These are phyloP conservation scores for Lagodon rhomboides DNA, from an alignment of 2,797 vertebrate genomes.

Conservation along the genomic window DNA sequence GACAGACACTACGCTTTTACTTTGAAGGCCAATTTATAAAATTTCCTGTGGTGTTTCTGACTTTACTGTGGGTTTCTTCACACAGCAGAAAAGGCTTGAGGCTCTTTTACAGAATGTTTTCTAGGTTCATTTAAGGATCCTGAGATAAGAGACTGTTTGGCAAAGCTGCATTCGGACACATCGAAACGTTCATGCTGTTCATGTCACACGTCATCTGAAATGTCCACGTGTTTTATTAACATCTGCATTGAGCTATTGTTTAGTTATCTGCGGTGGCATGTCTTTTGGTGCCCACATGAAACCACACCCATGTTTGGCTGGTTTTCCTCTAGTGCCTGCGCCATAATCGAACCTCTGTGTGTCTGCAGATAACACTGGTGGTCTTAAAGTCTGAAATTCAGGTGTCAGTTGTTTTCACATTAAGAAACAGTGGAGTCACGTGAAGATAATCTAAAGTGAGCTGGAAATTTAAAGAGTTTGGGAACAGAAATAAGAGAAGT, in stretches of 20 bases:
- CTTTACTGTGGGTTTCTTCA: background rate
- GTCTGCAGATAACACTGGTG: background rate
- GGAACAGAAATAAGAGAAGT: background rate
- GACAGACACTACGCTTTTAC: background rate
- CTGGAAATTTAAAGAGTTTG: background rate
- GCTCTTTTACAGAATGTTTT: background rate
- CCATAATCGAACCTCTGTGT: background rate
- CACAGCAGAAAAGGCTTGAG: background rate
- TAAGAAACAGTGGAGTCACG: background rate
- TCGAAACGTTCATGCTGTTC: background rate
- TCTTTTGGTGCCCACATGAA: conserved; percentile 38
- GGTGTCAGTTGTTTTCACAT: background rate
- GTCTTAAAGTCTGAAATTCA: background rate
- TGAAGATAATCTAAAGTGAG: background rate
- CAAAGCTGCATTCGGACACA: background rate
- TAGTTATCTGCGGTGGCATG: background rate
- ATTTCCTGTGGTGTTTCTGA: background rate
- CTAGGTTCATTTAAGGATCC: background rate
- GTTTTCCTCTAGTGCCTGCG: background rate
- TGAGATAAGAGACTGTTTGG: background rate
- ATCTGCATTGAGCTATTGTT: conserved; percentile 14
- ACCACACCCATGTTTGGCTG: conserved; percentile 61
- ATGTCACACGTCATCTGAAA: background rate
- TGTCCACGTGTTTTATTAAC: background rate
- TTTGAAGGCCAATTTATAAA: background rate